A percentile compares a stretch with the other conserved stretches of the same genome.
Conservation (phyloP, 2,797 vertebrate genomes). For the Chanos chanos region DNA sequence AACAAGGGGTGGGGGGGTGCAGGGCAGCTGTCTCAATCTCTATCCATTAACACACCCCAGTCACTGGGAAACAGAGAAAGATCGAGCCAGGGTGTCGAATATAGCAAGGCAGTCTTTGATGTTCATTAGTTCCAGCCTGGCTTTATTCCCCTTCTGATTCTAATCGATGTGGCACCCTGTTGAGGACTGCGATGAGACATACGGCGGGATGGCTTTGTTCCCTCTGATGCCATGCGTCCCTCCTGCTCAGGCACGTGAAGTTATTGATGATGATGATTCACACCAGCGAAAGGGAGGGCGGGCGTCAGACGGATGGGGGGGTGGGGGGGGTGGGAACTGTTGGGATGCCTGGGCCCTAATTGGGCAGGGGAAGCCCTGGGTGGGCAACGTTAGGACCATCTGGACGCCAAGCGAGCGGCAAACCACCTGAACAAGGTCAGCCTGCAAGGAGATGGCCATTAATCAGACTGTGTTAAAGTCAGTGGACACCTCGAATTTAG, state of each 20-base stretch:
- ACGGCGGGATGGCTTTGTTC: conserved; percentile 48
- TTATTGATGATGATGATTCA: conserved; percentile 55
- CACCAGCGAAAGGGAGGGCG: conserved; percentile 16
- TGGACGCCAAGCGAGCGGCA: conserved; percentile 46
- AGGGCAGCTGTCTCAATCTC: conserved; percentile 38
- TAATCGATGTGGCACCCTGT: conserved; percentile 27
- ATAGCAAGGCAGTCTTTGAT: conserved; percentile 19
- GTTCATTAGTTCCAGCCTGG: conserved; percentile 24
- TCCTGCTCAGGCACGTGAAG: conserved; percentile 30
- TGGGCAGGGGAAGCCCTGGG: conserved; percentile 48
- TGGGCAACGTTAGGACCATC: conserved; percentile 60
- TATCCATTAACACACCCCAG: conserved; percentile 37
- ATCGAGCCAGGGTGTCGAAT: conserved; percentile 9
- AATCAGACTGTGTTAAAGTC: conserved; percentile 59
- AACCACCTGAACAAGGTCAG: conserved; percentile 63
- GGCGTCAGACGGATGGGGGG: conserved; percentile 9
- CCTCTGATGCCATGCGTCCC: conserved; percentile 32
- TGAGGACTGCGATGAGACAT: conserved; percentile 41
- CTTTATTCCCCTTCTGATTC: conserved; percentile 13
- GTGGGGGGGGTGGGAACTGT: conserved; percentile 3
- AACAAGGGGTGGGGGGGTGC: conserved; percentile 30
- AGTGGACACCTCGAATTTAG: conserved; percentile 22
- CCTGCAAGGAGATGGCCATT: conserved; percentile 54
- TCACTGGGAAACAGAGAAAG: conserved; percentile 1
- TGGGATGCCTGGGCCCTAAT: conserved; percentile 46